These are phyloP conservation scores for Selenia dentaria DNA, from an alignment of 2,888 invertebrate species.

Conservation along the genomic window DNA sequence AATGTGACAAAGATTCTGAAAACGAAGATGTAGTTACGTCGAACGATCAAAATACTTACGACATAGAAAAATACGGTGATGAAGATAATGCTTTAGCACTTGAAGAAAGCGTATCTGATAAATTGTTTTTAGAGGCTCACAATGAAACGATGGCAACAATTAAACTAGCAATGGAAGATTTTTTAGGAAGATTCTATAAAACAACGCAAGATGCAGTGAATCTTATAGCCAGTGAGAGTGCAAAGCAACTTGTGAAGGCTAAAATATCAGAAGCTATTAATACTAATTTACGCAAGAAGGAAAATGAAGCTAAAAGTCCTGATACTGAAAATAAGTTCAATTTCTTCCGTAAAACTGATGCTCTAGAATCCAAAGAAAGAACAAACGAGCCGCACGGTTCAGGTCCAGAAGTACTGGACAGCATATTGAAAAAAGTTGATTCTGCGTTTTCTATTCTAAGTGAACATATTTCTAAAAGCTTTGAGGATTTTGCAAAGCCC, in stretches of 20 bases:
- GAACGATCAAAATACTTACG: neutral
- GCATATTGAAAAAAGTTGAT: slow-evolving; percentile 40
- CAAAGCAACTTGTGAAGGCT: slow-evolving; percentile 38
- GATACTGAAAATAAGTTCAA: slow-evolving; percentile 26
- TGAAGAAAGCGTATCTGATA: neutral
- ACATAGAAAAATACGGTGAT: neutral
- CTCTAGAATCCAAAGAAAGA: neutral
- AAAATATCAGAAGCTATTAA: slow-evolving; percentile 31
- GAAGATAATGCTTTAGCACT: too few species aligned
- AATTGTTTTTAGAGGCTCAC: slow-evolving; percentile 35
- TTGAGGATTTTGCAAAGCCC: slow-evolving; percentile 27
- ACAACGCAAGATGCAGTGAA: slow-evolving; percentile 52
- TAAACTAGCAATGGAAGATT: slow-evolving; percentile 51
- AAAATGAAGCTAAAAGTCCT: slow-evolving; percentile 22
- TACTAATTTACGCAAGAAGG: slow-evolving; percentile 9
- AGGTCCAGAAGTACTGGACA: slow-evolving; percentile 14
- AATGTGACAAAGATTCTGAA: neutral
- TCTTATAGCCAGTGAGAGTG: slow-evolving; percentile 45
- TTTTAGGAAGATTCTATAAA: slow-evolving; percentile 47
- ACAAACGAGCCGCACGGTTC: neutral
- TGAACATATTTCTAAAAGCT: slow-evolving; percentile 21
- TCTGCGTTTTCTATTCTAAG: slow-evolving; percentile 41
- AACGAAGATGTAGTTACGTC: neutral
- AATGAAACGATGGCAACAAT: slow-evolving; percentile 47
- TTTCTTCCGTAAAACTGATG: slow-evolving; percentile 23